Percentiles rank a stretch among this genome's conserved stretches.
Conservation (phyloP, 2,797 vertebrate genomes). For the Cynopterus sphinx region DNA sequence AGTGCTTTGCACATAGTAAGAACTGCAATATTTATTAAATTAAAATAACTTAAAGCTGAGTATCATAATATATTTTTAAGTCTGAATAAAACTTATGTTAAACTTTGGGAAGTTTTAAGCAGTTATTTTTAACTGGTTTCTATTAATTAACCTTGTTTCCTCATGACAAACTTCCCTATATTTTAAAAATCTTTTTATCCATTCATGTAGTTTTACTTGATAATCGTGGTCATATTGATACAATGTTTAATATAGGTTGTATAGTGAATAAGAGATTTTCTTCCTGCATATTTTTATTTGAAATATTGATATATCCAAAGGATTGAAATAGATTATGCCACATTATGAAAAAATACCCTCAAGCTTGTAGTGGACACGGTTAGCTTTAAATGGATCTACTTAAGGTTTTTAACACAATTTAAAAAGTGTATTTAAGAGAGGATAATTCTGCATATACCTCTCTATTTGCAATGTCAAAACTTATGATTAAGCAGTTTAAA, state of each 20-base stretch:
- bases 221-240: not conserved
- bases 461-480: not conserved
- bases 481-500: not conserved
- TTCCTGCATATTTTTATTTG: not conserved
- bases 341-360: not conserved
- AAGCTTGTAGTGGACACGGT: not conserved
- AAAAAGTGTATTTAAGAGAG: not conserved
- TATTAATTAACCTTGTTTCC: not conserved
- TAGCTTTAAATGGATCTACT: not conserved
- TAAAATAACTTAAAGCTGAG: conserved; percentile 31
- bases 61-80: conserved; percentile 26
- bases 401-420: not conserved
- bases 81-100: conserved; percentile 4
- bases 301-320: not conserved
- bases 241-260: not conserved
- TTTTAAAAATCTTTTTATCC: not conserved
- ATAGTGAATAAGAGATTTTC: not conserved
- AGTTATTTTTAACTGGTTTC: not conserved
- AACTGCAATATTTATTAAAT: conserved; percentile 30
- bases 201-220: not conserved
- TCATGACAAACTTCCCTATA: not conserved
- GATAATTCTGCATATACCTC: not conserved
- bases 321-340: not conserved
- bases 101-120: conserved; percentile 11
- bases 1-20: not conserved